These are phyloP conservation scores for Carduelis carduelis DNA, from an alignment of 2,797 vertebrate species.

Conservation along the genomic window DNA sequence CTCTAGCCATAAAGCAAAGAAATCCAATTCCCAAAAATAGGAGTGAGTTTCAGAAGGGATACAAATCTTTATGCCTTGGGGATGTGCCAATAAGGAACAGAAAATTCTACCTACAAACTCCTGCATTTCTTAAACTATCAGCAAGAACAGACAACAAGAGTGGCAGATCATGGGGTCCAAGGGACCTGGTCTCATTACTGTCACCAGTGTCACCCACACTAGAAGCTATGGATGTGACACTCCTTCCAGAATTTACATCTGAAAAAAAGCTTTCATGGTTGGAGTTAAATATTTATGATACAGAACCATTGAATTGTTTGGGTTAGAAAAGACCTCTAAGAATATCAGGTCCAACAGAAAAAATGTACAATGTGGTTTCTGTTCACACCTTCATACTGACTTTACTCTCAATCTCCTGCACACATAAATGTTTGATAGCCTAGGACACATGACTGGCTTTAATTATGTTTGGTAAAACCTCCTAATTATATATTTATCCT, in stretches of 20 bases:
- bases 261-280: not conserved
- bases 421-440: not conserved
- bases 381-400: not conserved
- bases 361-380: not conserved
- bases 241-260: not conserved
- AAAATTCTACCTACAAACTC: not conserved
- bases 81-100: accelerated
- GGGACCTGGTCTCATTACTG: not conserved
- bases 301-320: not conserved
- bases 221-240: not conserved
- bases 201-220: not conserved
- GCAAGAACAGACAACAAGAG: not conserved
- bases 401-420: not conserved
- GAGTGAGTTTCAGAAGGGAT: not conserved
- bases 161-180: not conserved
- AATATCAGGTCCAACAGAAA: not conserved
- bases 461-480: conserved; percentile 27
- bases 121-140: not conserved
- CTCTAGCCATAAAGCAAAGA: not conserved
- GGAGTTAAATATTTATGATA: not conserved
- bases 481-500: conserved; percentile 15
- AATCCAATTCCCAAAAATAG: accelerated
- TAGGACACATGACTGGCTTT: conserved; percentile 12
- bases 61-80: not conserved
- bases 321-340: not conserved